Evolutionary conservation across 2,888 invertebrate genomes (phyloP), one percentile per base, ranked within the genome.

Genomic region (Andrena bicolor): DNA sequence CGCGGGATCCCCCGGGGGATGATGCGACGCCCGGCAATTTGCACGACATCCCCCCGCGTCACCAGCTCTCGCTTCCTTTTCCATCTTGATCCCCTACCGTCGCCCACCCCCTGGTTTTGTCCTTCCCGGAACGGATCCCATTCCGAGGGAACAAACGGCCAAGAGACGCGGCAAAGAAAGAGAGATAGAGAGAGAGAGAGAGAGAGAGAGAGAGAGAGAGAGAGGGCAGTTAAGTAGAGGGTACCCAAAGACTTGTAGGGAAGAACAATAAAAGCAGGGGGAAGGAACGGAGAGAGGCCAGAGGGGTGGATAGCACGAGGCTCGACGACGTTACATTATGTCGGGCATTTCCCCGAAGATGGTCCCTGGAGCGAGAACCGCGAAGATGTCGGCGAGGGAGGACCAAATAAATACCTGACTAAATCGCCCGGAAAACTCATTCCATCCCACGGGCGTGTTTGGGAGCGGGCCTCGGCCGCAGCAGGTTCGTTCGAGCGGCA

Each of bases 351-450:
- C 80, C 87, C 73, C 76, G 86, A 89, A 88, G 88, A 88, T 83
- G 87, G 86, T 87, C 78, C 76, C 83, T 35, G 84, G 76, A 85
- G 85, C 83, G 76, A 79, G 89, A 88, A 87, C 85, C 89, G 84
- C 88, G 87, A 86, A 83, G 87, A 85, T 65, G 86, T 82, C 82
- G 88, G 70, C 70, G 83, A 82, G 84, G 84, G 80, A 70, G 82
- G 85, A 83, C 79, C 90, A 89, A 91, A 91, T 91, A 91, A 91
- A 91, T 91, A 91, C 91, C 90, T 90, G 83, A 86, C 89, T 91
- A 91, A 91, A 91, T 91, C 91, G 91, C 84, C 91, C 86, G 90
- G 91, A 91, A 91, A 91, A 91, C 91, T 91, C 91, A 90, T 91
- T 91, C 90, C 90, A 90, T 89, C 88, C 90, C 86, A 30, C 74